Evolutionary conservation across 2,113 vertebrate genomes (phyloP).

Genomic region (Colistium nudipinnis): DNA sequence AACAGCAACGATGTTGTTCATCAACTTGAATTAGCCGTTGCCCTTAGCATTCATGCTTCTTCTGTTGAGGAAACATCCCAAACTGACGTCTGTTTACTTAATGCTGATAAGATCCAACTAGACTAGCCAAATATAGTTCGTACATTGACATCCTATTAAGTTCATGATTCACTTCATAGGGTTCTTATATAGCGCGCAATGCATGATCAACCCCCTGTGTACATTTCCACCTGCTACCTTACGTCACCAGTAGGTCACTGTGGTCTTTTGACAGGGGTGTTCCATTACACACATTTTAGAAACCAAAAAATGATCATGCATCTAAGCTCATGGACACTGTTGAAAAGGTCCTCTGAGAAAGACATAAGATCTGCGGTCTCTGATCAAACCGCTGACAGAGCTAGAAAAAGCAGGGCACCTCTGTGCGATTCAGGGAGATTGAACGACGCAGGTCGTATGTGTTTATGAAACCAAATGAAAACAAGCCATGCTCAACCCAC

Average conservation of each 20-base stretch:
- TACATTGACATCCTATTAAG: too few relatives aligned
- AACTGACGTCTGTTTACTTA: not conserved
- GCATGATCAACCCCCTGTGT: too few relatives aligned
- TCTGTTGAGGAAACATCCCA: not conserved
- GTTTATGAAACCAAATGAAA: slow-evolving; percentile 57
- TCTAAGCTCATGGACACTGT: too few relatives aligned
- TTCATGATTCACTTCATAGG: too few relatives aligned
- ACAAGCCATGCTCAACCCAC: slow-evolving; percentile 40
- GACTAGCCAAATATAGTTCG: too few relatives aligned
- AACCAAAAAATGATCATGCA: too few relatives aligned
- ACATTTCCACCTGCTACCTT: too few relatives aligned
- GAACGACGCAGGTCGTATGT: slow-evolving; percentile 49
- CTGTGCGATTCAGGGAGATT: slow-evolving; percentile 49
- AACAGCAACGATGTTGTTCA: not conserved
- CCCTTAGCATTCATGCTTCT: not conserved
- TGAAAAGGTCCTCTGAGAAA: slow-evolving; percentile 14
- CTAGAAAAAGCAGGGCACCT: slow-evolving; percentile 27
- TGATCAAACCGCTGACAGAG: slow-evolving; percentile 34
- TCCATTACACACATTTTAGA: too few relatives aligned
- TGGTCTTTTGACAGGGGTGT: too few relatives aligned
- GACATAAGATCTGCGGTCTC: slow-evolving; percentile 44
- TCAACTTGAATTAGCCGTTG: not conserved
- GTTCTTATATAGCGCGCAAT: too few relatives aligned
- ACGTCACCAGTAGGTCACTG: too few relatives aligned
- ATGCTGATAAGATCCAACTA: too few relatives aligned